phyloP scores from a whole-genome alignment of 1,140 invertebrate genomes.

The Lepidurus arcticus region DNA sequence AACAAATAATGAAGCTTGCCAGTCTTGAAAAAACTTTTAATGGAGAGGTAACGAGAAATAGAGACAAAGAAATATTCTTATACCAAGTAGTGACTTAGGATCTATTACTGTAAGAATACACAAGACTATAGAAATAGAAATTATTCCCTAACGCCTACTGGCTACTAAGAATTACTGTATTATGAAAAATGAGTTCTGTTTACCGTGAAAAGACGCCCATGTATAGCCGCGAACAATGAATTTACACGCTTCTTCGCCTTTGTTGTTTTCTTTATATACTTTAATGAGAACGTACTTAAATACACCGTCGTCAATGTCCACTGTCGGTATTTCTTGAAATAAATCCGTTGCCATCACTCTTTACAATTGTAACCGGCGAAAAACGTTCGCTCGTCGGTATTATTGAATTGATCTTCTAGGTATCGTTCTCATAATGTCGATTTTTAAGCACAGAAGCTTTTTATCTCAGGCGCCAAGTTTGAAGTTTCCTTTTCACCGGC shows the following conservation, averaged over 20 bases:
- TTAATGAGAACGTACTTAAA: constrained; percentile 85
- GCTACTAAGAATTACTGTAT: constrained; percentile 16
- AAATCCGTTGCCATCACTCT: constrained; percentile 31
- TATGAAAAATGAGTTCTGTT: constrained; percentile 39
- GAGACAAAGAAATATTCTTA: background rate
- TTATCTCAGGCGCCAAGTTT: no score
- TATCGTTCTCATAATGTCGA: no score
- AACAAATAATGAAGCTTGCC: no score
- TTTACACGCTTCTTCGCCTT: constrained; percentile 47
- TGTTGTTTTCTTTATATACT: constrained; percentile 49
- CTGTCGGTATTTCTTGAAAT: constrained; percentile 55
- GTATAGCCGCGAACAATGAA: constrained; percentile 68
- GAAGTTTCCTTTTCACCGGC: no score
- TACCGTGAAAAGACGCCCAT: constrained; percentile 64
- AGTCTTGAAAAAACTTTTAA: background rate
- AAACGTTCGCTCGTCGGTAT: no score
- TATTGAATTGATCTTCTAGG: no score
- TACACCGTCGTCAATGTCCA: constrained; percentile 72
- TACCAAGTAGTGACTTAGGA: background rate
- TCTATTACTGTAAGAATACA: no score
- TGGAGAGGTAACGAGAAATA: background rate
- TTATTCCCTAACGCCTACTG: no score
- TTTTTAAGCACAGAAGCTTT: no score
- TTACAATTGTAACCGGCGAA: background rate
- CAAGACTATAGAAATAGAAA: background rate